Evolutionary conservation across 2,888 invertebrate species (phyloP).

Genomic region (Chalcis sispes): DNA sequence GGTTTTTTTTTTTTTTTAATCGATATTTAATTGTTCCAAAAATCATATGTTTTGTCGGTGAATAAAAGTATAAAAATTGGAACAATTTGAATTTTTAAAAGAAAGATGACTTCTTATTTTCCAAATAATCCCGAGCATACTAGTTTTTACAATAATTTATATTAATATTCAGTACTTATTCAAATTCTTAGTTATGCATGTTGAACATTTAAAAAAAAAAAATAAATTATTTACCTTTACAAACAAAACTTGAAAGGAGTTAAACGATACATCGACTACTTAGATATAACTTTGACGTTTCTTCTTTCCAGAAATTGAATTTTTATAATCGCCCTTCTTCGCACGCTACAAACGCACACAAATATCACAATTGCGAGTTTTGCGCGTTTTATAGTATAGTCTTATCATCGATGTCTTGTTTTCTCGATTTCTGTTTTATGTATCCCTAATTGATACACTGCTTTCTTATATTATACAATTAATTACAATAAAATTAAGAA

Average conservation of each 20-base stretch:
- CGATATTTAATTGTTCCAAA: too few species aligned
- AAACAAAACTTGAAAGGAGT: background rate
- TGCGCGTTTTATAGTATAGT: background rate
- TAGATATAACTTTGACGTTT: background rate
- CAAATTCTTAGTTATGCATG: too few species aligned
- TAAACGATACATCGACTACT: background rate
- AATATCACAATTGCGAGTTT: background rate
- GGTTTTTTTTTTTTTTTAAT: background rate
- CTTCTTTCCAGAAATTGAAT: conserved; percentile 21
- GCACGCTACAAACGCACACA: background rate
- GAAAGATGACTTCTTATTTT: too few species aligned
- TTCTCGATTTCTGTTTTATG: too few species aligned
- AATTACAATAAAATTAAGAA: too few species aligned
- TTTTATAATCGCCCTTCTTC: conserved; percentile 37
- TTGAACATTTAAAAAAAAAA: background rate
- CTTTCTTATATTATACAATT: too few species aligned
- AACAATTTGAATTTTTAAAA: too few species aligned
- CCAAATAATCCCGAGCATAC: too few species aligned
- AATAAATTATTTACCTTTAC: conserved; percentile 4
- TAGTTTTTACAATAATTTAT: too few species aligned
- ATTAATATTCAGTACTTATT: background rate
- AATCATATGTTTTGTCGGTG: too few species aligned
- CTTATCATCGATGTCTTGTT: conserved; percentile 41
- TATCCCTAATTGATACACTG: too few species aligned
- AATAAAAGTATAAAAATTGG: too few species aligned